These are phyloP conservation scores for Cordilura impudica DNA, from an alignment of 2,888 invertebrate genomes.

Conservation along the genomic window DNA sequence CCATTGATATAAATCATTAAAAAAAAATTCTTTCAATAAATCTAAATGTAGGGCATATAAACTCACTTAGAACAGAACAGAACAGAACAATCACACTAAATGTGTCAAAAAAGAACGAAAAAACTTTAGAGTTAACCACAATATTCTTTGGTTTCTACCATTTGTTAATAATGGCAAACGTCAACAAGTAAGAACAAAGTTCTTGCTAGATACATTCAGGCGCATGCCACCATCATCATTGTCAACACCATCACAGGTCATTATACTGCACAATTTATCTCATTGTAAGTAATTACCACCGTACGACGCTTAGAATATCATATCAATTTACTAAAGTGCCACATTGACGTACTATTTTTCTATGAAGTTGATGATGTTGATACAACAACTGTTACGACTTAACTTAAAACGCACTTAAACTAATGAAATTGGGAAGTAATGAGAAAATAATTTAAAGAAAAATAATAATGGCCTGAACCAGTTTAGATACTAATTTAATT, in stretches of 20 bases:
- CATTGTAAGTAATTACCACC: constrained; percentile 58
- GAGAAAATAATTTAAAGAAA: neutral
- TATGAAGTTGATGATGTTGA: constrained; percentile 17
- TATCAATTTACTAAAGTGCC: constrained; percentile 58
- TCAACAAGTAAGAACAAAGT: constrained; percentile 7
- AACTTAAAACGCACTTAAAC: constrained; percentile 53
- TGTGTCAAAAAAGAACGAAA: neutral
- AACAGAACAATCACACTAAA: constrained; percentile 18
- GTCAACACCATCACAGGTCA: constrained; percentile 48
- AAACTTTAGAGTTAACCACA: constrained; percentile 12
- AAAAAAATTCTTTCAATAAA: too few relatives aligned
- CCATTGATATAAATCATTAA: too few relatives aligned
- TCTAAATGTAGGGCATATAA: too few relatives aligned
- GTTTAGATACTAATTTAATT: constrained; percentile 10
- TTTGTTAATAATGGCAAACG: constrained; percentile 22
- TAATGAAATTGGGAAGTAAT: constrained; percentile 50
- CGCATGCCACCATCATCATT: constrained; percentile 12
- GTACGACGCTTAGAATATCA: constrained; percentile 30
- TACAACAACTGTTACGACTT: neutral
- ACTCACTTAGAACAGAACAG: too few relatives aligned
- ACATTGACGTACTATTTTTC: constrained; percentile 39
- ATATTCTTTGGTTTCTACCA: constrained; percentile 5
- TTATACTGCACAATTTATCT: constrained; percentile 57
- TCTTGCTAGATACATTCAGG: neutral
- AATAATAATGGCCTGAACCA: neutral